A percentile compares a stretch with the other conserved stretches of the same genome.
phyloP scores from a whole-genome alignment of 2,888 invertebrate genomes.

The Epirrita christyi region DNA sequence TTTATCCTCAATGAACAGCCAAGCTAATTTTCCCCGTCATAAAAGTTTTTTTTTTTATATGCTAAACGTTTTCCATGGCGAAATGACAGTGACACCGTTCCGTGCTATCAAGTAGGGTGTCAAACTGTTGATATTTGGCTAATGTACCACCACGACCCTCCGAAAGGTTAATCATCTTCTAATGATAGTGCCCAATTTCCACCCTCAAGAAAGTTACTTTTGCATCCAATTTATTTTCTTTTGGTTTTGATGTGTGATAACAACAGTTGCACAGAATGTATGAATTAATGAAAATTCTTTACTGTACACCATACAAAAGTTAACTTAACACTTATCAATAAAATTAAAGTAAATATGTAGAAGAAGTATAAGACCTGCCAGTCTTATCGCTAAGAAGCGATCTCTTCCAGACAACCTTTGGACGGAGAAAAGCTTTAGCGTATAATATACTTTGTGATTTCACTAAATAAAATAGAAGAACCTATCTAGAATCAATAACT shows the following conservation, averaged over 20 bases:
- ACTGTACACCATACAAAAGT: too few relatives aligned
- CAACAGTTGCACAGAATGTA: too few relatives aligned
- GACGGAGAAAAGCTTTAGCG: too few relatives aligned
- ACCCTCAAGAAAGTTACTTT: slow-evolving; percentile 29
- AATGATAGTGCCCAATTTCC: slow-evolving; percentile 65
- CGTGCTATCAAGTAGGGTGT: slow-evolving; percentile 39
- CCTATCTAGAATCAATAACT: too few relatives aligned
- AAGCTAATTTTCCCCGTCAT: neutral
- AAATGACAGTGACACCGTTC: slow-evolving; percentile 57
- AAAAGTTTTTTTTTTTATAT: slow-evolving; percentile 6
- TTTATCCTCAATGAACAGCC: neutral
- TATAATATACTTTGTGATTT: too few relatives aligned
- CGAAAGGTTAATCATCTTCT: slow-evolving; percentile 80
- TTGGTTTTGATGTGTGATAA: neutral
- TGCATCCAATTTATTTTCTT: slow-evolving; percentile 29
- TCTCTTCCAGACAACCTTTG: too few relatives aligned
- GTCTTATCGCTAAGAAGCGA: too few relatives aligned
- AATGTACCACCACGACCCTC: slow-evolving; percentile 65
- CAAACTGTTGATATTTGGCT: slow-evolving; percentile 50
- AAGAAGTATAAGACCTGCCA: too few relatives aligned
- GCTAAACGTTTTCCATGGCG: slow-evolving; percentile 3
- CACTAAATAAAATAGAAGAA: too few relatives aligned
- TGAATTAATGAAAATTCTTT: too few relatives aligned
- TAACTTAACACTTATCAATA: too few relatives aligned
- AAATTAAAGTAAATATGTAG: too few relatives aligned